phyloP scores from a whole-genome alignment of 2,888 invertebrate genomes.

The Brachypterus glaber region DNA sequence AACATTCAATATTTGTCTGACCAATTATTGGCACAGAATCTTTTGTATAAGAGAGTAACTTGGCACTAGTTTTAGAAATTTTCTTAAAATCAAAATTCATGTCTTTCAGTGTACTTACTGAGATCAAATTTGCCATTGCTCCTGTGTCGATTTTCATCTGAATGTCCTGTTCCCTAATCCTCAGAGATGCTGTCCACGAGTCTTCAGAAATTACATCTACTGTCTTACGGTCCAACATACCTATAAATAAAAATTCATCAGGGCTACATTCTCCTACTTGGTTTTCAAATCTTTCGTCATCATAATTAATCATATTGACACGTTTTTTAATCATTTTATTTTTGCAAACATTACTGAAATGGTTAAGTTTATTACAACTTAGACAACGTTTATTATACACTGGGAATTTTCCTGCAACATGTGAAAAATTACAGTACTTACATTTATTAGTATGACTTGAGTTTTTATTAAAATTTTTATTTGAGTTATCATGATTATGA shows the following conservation, averaged over 20 bases:
- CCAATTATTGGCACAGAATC: not conserved
- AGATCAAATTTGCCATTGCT: not conserved
- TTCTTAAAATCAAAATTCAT: not conserved
- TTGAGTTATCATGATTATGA: not conserved
- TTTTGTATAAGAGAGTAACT: constrained; percentile 1
- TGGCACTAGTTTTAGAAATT: constrained; percentile 1
- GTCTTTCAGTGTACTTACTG: not conserved
- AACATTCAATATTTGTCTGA: constrained; percentile 1
- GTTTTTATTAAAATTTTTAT: not conserved
- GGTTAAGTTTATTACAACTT: not conserved
- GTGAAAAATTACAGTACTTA: not conserved
- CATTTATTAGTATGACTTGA: not conserved
- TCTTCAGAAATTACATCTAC: not conserved
- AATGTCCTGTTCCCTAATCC: not conserved
- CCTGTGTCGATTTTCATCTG: not conserved
- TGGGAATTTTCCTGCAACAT: not conserved
- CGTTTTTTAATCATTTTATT: not conserved
- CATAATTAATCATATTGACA: not conserved
- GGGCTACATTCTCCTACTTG: not conserved
- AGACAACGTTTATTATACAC: not conserved
- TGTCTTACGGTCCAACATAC: not conserved
- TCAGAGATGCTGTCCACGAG: not conserved
- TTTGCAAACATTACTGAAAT: not conserved
- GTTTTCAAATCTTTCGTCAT: not conserved
- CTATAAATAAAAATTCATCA: constrained; percentile 1